Percentiles rank a stretch among this genome's conserved stretches.
phyloP scores from a whole-genome alignment of 2,888 invertebrate species.

The Penaeus monodon region DNA sequence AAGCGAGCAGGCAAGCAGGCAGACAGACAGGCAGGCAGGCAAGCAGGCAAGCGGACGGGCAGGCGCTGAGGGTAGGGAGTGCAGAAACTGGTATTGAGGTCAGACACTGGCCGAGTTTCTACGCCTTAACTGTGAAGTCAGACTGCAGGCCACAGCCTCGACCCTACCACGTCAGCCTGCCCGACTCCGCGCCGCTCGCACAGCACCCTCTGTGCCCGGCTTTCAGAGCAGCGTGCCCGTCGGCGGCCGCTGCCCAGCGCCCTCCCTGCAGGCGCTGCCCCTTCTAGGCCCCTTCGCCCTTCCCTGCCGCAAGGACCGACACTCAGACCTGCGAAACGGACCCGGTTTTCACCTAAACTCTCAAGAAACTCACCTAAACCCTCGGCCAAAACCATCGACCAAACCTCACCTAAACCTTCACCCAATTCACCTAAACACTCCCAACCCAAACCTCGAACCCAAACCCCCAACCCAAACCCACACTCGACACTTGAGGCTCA shows the following conservation, averaged over 20 bases:
- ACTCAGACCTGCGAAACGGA: too few species aligned
- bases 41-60: neutral
- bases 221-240: too few species aligned
- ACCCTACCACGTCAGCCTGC: neutral
- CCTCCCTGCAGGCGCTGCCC: neutral
- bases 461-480: too few species aligned
- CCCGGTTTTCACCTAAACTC: too few species aligned
- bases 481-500: too few species aligned
- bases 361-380: too few species aligned
- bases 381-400: too few species aligned
- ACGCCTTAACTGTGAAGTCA: conserved; percentile 31
- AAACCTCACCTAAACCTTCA: too few species aligned
- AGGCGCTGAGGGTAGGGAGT: conserved; percentile 7
- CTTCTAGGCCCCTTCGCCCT: neutral
- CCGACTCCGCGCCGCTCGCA: neutral
- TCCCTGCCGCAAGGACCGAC: neutral
- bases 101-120: conserved; percentile 34
- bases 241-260: too few species aligned
- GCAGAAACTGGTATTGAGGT: conserved; percentile 32
- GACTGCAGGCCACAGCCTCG: conserved; percentile 14
- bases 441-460: too few species aligned
- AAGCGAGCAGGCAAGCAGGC: neutral
- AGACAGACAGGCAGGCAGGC: neutral
- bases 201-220: conserved; percentile 10
- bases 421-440: too few species aligned